These are phyloP conservation scores for Polymixis lichenea DNA, from an alignment of 2,888 invertebrate genomes.

Conservation along the genomic window DNA sequence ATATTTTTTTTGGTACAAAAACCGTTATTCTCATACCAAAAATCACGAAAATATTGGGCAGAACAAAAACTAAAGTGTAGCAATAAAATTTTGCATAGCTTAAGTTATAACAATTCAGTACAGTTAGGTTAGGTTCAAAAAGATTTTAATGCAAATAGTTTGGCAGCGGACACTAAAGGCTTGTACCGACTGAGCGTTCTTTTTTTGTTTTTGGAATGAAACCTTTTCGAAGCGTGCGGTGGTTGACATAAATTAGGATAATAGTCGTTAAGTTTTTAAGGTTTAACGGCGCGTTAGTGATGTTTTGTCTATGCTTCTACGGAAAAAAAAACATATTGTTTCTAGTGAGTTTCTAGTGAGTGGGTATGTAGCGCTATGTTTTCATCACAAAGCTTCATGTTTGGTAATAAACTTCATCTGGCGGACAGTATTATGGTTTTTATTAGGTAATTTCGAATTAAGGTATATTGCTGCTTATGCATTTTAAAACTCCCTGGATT, in stretches of 20 bases:
- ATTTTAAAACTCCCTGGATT: background rate
- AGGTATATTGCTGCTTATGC: background rate
- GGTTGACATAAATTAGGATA: slow-evolving; percentile 25
- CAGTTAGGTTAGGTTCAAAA: slow-evolving; percentile 67
- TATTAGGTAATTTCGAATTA: background rate
- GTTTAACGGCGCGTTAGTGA: slow-evolving; percentile 2
- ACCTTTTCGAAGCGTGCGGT: slow-evolving; percentile 28
- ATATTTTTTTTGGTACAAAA: slow-evolving; percentile 13
- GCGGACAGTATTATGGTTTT: background rate
- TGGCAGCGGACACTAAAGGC: slow-evolving; percentile 47
- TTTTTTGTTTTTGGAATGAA: slow-evolving; percentile 27
- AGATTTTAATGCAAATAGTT: slow-evolving; percentile 54
- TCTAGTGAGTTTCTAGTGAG: too few species aligned
- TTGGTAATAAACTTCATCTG: background rate
- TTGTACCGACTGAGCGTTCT: slow-evolving; percentile 29
- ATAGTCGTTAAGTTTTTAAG: slow-evolving; percentile 38
- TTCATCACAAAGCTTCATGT: background rate
- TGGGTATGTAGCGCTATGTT: background rate
- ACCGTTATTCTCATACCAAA: slow-evolving; percentile 53
- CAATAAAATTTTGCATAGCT: slow-evolving; percentile 67
- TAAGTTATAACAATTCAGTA: slow-evolving; percentile 64
- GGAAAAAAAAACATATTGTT: background rate
- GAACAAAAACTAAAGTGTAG: slow-evolving; percentile 48
- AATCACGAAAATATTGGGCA: slow-evolving; percentile 37
- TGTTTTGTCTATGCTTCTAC: slow-evolving; percentile 6